phyloP scores from a whole-genome alignment of 2,797 vertebrate species.

The Bucorvus abyssinicus region DNA sequence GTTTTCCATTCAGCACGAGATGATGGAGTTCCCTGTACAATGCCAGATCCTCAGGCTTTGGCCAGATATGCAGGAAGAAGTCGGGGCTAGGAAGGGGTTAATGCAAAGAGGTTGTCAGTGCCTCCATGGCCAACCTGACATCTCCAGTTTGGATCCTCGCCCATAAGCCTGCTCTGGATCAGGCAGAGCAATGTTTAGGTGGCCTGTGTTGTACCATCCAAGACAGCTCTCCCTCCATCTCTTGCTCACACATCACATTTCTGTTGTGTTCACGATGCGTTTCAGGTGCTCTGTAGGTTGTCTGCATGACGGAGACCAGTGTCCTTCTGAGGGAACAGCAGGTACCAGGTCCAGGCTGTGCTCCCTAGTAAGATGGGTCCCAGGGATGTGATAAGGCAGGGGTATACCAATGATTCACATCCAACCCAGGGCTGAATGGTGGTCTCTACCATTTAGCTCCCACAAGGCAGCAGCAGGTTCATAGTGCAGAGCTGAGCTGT shows the following conservation, averaged over 20 bases:
- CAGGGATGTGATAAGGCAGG: not conserved
- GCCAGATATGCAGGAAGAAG: not conserved
- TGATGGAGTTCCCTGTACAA: not conserved
- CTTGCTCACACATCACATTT: not conserved
- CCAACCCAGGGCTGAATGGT: not conserved
- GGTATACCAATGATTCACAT: not conserved
- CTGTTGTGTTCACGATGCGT: not conserved
- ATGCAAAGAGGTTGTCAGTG: not conserved
- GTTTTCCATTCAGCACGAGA: not conserved
- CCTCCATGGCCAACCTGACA: not conserved
- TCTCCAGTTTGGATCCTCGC: not conserved
- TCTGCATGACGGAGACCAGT: not conserved
- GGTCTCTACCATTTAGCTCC: not conserved
- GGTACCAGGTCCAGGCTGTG: not conserved
- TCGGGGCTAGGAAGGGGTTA: not conserved
- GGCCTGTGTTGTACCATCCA: not conserved
- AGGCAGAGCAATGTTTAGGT: not conserved
- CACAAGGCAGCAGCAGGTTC: not conserved
- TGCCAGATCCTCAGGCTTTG: not conserved
- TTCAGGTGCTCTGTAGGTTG: not conserved
- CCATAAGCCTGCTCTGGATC: not conserved
- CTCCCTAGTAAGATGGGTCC: not conserved
- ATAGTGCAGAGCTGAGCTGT: fast-evolving
- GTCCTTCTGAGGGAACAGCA: not conserved
- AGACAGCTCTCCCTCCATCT: not conserved